Percentiles rank a stretch among this genome's conserved stretches.
Evolutionary conservation across 2,888 invertebrate species (phyloP).

Genomic region (Dicyrtoma fusca): DNA sequence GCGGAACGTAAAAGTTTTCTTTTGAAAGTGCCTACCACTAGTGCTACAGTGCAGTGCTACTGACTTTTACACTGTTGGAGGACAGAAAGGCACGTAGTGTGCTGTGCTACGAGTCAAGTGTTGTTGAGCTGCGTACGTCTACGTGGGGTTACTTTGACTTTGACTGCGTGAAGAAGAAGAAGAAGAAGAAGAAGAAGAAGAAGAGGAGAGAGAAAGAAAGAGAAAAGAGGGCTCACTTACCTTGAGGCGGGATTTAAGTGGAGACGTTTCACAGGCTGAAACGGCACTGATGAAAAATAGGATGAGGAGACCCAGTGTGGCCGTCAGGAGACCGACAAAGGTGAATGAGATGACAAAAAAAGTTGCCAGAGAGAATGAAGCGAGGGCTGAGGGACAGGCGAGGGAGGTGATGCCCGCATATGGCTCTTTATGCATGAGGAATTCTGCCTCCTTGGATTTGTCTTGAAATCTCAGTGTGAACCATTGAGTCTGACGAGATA

Average conservation of each 20-base stretch:
- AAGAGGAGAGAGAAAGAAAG: too few relatives aligned
- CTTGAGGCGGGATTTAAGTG: constrained; percentile 53
- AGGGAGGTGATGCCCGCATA: constrained; percentile 55
- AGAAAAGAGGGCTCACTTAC: constrained; percentile 33
- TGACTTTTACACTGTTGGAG: too few relatives aligned
- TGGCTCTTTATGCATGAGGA: constrained; percentile 61
- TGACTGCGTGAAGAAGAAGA: too few relatives aligned
- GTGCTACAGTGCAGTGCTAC: too few relatives aligned
- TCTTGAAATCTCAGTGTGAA: constrained; percentile 71
- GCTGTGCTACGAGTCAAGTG: too few relatives aligned
- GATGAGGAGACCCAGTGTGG: constrained; percentile 58
- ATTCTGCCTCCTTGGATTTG: constrained; percentile 69
- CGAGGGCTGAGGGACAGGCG: constrained; percentile 61
- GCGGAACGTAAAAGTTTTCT: too few relatives aligned
- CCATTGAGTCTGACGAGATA: constrained; percentile 70
- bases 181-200: too few relatives aligned
- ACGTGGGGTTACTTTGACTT: too few relatives aligned
- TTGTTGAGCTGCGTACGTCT: too few relatives aligned
- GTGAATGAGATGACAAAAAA: constrained; percentile 54
- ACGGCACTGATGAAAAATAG: constrained; percentile 58
- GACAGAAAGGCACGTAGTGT: too few relatives aligned
- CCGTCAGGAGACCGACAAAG: constrained; percentile 57
- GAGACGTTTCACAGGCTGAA: constrained; percentile 55
- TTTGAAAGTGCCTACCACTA: too few relatives aligned
- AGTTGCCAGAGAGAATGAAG: constrained; percentile 51